Evolutionary conservation across 2,113 vertebrate species (phyloP).

Genomic region (Cinclus cinclus): DNA sequence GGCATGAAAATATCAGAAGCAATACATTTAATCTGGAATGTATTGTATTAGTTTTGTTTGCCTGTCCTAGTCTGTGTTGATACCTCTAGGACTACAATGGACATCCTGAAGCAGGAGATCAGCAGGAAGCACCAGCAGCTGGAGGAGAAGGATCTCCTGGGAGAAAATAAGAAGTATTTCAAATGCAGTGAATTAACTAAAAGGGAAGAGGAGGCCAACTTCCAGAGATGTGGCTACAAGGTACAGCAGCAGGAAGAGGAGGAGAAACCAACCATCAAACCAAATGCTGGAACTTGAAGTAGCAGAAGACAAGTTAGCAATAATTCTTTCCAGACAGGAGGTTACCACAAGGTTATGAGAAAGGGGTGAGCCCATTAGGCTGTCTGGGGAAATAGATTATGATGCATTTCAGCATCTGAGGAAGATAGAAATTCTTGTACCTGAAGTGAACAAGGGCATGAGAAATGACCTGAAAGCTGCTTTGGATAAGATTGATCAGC

Average conservation of each 20-base stretch:
- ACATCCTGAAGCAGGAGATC: neutral
- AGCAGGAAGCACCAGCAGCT: neutral
- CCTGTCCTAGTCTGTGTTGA: neutral
- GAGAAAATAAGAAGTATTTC: neutral
- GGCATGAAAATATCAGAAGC: neutral
- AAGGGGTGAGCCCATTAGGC: too few species aligned
- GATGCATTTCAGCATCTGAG: too few species aligned
- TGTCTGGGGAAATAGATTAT: too few species aligned
- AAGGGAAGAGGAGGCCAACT: neutral
- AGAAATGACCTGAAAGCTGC: constrained; percentile 88
- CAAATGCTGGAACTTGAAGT: constrained; percentile 75
- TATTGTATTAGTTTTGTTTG: neutral
- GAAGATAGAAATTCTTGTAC: too few species aligned
- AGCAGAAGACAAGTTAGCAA: too few species aligned
- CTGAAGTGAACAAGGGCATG: too few species aligned
- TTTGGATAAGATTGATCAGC: constrained; percentile 94
- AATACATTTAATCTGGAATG: neutral
- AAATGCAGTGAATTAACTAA: neutral
- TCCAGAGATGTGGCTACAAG: constrained; percentile 51
- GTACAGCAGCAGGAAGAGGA: constrained; percentile 81
- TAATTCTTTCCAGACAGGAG: too few species aligned
- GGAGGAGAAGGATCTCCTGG: neutral
- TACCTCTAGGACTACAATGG: neutral
- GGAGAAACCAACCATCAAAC: constrained; percentile 79
- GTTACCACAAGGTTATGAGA: too few species aligned